phyloP scores from a whole-genome alignment of 2,113 vertebrate species.

The Neodon shergylaensis region DNA sequence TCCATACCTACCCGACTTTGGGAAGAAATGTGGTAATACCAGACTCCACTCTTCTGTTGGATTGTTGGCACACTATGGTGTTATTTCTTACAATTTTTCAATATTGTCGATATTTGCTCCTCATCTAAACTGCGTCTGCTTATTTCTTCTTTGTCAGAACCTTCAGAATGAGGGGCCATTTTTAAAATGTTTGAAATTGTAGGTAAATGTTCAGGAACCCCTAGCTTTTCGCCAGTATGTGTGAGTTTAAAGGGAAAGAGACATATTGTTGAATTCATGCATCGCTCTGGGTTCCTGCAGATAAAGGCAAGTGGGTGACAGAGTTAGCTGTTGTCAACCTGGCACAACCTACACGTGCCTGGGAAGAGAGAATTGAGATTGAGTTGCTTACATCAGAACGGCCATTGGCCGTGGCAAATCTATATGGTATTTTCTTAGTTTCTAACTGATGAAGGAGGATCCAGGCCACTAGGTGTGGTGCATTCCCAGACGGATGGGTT shows the following conservation, averaged over 20 bases:
- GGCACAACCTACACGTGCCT: neutral
- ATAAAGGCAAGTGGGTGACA: neutral
- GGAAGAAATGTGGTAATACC: neutral
- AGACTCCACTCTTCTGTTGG: conserved; percentile 32
- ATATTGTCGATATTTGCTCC: neutral
- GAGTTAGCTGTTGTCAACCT: neutral
- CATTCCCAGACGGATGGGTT: neutral
- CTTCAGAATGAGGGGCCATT: neutral
- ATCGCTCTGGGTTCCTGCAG: neutral
- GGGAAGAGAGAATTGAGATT: neutral
- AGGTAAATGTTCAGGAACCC: conserved; percentile 30
- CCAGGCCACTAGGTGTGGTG: neutral
- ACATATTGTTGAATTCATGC: neutral
- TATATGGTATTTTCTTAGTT: neutral
- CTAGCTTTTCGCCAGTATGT: neutral
- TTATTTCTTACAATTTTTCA: neutral
- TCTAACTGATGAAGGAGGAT: neutral
- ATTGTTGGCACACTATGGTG: neutral
- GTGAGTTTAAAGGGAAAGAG: conserved; percentile 39
- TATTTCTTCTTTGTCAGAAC: conserved; percentile 2
- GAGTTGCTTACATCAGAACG: neutral
- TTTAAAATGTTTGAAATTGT: conserved; percentile 57
- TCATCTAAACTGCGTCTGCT: neutral
- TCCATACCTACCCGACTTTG: conserved; percentile 12
- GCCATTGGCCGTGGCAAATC: neutral